These are phyloP conservation scores for Pelobates fuscus DNA, from an alignment of 2,113 vertebrate species.

Conservation along the genomic window DNA sequence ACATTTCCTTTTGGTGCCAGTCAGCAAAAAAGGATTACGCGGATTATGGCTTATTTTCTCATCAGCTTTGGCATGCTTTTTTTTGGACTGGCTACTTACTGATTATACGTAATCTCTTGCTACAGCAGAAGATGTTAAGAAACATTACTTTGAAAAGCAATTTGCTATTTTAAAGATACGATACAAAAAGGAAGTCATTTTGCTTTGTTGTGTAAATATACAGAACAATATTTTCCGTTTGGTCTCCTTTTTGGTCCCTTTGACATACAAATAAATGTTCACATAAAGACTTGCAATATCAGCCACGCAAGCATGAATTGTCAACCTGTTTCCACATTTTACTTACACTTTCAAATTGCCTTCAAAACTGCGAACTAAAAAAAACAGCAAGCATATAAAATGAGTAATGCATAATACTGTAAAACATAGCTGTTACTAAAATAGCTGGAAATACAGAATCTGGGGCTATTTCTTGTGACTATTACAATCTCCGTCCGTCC, in stretches of 20 bases:
- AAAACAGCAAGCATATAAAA: too few species aligned
- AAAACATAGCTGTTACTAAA: too few species aligned
- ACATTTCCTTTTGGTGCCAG: not conserved
- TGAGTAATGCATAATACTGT: too few species aligned
- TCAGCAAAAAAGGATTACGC: not conserved
- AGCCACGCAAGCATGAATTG: not conserved
- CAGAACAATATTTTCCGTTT: not conserved
- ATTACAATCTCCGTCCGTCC: too few species aligned
- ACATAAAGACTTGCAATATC: not conserved
- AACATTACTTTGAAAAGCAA: not conserved
- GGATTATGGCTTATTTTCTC: not conserved
- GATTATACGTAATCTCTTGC: not conserved
- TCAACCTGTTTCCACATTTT: not conserved
- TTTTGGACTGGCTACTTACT: not conserved
- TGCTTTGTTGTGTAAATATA: not conserved
- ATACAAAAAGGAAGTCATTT: not conserved
- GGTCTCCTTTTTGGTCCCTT: not conserved
- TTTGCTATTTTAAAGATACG: not conserved
- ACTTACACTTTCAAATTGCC: too few species aligned
- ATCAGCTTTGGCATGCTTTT: not conserved
- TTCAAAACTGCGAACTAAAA: too few species aligned
- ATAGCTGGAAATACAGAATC: too few species aligned
- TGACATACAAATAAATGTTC: too few species aligned
- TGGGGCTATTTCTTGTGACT: too few species aligned
- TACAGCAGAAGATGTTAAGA: not conserved